Evolutionary conservation across 2,888 invertebrate genomes (phyloP).

Genomic region (Tachina lurida): DNA sequence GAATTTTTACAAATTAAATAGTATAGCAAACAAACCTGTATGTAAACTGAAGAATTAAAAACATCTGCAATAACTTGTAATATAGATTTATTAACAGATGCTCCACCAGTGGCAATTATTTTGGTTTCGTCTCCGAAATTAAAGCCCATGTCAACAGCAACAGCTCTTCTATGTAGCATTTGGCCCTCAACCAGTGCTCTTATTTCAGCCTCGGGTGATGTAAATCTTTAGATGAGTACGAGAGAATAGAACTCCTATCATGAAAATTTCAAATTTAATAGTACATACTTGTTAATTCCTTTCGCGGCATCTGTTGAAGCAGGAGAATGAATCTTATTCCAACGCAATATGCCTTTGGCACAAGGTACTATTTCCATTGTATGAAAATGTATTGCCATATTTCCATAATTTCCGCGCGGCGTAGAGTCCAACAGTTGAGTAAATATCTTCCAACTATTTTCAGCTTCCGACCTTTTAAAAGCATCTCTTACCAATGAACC

Average conservation of each 20-base stretch:
- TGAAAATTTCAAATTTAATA: neutral
- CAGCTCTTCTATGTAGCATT: slow-evolving; percentile 91
- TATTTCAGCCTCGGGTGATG: slow-evolving; percentile 89
- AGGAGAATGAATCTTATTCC: slow-evolving; percentile 85
- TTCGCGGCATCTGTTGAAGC: slow-evolving; percentile 76
- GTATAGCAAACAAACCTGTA: slow-evolving; percentile 85
- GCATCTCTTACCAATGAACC: slow-evolving; percentile 95
- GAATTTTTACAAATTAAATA: neutral
- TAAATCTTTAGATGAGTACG: slow-evolving; percentile 76
- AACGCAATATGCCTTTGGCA: slow-evolving; percentile 86
- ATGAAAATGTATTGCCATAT: slow-evolving; percentile 85
- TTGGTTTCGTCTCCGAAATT: slow-evolving; percentile 86
- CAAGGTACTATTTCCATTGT: slow-evolving; percentile 87
- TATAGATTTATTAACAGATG: slow-evolving; percentile 92
- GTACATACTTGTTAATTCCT: slow-evolving; percentile 79
- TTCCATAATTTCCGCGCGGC: slow-evolving; percentile 96
- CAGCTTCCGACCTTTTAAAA: slow-evolving; percentile 88
- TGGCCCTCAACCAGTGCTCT: slow-evolving; percentile 97
- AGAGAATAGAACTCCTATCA: neutral
- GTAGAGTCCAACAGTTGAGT: slow-evolving; percentile 91
- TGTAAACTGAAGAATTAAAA: slow-evolving; percentile 95
- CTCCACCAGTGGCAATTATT: slow-evolving; percentile 96
- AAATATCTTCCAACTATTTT: slow-evolving; percentile 92
- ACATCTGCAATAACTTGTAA: slow-evolving; percentile 96
- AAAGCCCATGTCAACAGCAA: slow-evolving; percentile 93